Evolutionary conservation across 2,888 invertebrate species (phyloP).

Genomic region (Cataglyphis livida): DNA sequence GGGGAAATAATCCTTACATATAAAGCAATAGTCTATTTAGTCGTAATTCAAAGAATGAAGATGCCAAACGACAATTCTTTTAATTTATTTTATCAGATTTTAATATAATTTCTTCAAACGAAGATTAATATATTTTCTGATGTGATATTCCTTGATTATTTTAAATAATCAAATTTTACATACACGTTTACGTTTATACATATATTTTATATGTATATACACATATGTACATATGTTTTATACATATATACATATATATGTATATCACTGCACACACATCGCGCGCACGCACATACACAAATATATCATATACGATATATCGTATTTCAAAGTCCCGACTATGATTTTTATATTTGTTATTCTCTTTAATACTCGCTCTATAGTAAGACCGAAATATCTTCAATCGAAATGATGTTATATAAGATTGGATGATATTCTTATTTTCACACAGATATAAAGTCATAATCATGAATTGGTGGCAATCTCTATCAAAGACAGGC

Average conservation of each 20-base stretch:
- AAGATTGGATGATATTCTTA: conserved; percentile 14
- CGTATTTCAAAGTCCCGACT: background rate
- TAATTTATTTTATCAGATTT: conserved; percentile 22
- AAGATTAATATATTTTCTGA: conserved; percentile 51
- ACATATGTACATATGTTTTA: background rate
- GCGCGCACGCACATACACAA: background rate
- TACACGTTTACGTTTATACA: background rate
- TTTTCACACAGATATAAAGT: background rate
- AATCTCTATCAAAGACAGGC: conserved; percentile 7
- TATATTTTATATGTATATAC: background rate
- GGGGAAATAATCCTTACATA: conserved; percentile 84
- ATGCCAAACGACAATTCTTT: conserved; percentile 65
- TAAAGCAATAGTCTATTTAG: conserved; percentile 77
- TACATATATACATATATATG: background rate
- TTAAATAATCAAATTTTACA: conserved; percentile 20
- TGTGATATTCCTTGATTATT: background rate
- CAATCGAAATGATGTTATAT: conserved; percentile 19
- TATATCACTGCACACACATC: background rate
- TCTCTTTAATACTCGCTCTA: background rate
- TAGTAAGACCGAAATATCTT: background rate
- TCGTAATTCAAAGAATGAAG: conserved; percentile 43
- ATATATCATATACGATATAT: background rate
- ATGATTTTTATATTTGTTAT: conserved; percentile 24
- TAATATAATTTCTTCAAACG: conserved; percentile 34
- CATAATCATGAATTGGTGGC: conserved; percentile 15